Base-by-base conservation (phyloP, 2,797 vertebrate species). In the Tapera naevia region DNA sequence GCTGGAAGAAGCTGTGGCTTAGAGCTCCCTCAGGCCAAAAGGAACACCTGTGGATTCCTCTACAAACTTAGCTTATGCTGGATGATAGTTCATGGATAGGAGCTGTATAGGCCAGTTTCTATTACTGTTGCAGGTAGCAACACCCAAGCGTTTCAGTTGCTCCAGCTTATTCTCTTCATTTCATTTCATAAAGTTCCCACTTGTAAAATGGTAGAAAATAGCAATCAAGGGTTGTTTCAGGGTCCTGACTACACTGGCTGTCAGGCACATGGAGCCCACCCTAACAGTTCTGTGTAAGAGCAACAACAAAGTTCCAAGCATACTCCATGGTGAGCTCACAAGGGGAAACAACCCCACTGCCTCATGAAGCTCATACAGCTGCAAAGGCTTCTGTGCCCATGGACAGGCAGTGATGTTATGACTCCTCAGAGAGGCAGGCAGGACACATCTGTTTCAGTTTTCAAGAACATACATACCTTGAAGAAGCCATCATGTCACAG, bases 1-100 rank as follows among this genome's bases (percentile, higher is more conserved):
- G 18, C 37, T 86, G 72, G 75, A 90, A 94, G 53, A 89, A 71
- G 78, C 51, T 87, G 74, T 67, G 35, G 35, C 66, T 90, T 57
- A 67, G 24, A 86, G 48, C 15, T 80, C 48, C 43, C 58, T 61
- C 51, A 13, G 19, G 37, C 48, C 76, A 81, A 73, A 84, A 79
- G 58, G 58, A 86, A n/a, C 32, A 67, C 14, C n/a, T 0, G 0
- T 43, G 57, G 32, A 32, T 33, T 76, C 60, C 56, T 87, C 65
- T 57, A 37, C 61, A 83, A 39, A 53, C 27, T 73, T 14, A n/a
- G 32, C 5, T 33, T 72, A 16, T 30, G 21, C 43, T 64, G 66
- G 73, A 17, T 66, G 73, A 60, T 5, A 58, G 61, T 70, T 90
- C 39, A 50, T 11, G 73, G 50, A 50, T 4, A 82, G 78, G 57